Conservation (phyloP, 2,113 vertebrate species). For the Aramus guarauna region DNA sequence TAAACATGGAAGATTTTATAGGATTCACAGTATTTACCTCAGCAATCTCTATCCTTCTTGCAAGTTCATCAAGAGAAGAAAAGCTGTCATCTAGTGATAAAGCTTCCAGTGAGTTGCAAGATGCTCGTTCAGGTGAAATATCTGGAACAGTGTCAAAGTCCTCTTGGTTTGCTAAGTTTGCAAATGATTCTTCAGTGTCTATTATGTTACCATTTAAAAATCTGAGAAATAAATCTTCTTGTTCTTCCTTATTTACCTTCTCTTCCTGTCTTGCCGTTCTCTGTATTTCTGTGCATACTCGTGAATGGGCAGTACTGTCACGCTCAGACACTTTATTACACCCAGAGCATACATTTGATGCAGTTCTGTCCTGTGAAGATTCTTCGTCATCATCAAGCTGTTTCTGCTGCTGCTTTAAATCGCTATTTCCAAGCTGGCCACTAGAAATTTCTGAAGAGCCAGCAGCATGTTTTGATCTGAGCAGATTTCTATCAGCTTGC, state of each 20-base stretch:
- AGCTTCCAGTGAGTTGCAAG: slow-evolving; percentile 69
- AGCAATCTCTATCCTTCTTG: slow-evolving; percentile 85
- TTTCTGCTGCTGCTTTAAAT: slow-evolving; percentile 58
- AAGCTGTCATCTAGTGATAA: slow-evolving; percentile 76
- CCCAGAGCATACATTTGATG: background rate
- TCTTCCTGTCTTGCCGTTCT: slow-evolving; percentile 60
- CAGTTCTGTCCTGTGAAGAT: slow-evolving; percentile 1
- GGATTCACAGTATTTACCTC: slow-evolving; percentile 78
- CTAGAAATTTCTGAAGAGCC: slow-evolving; percentile 11
- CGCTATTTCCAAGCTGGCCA: slow-evolving; percentile 31
- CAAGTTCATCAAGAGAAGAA: slow-evolving; percentile 88
- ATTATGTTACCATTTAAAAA: slow-evolving; percentile 69
- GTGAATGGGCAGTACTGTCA: background rate
- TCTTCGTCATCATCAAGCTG: slow-evolving; percentile 40
- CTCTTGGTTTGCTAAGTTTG: slow-evolving; percentile 55
- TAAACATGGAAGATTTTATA: background rate
- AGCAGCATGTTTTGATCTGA: slow-evolving; percentile 33
- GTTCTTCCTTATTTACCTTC: slow-evolving; percentile 53
- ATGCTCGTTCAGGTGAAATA: slow-evolving; percentile 67
- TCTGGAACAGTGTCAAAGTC: slow-evolving; percentile 67
- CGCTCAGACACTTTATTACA: slow-evolving; percentile 1
- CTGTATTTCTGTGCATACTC: slow-evolving; percentile 40
- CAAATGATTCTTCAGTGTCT: slow-evolving; percentile 62
- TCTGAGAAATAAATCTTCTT: slow-evolving; percentile 71
- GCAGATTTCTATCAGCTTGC: slow-evolving; percentile 43